Evolutionary conservation across 2,888 invertebrate species (phyloP), one percentile per base, ranked within the genome.

Genomic region (Ophion ventricosus): DNA sequence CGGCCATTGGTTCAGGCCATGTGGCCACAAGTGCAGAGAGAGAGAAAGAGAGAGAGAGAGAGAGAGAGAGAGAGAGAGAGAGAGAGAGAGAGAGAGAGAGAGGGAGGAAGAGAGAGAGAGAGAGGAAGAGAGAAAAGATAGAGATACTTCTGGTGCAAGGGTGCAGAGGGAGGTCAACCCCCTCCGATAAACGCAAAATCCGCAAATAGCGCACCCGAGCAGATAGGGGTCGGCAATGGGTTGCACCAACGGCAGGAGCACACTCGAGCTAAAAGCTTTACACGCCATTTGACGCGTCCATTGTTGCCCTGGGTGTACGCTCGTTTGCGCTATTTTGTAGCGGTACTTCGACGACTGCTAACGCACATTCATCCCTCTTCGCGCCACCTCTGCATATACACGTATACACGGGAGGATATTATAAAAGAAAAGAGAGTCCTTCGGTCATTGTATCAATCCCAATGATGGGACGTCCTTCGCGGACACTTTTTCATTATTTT

Each of bases 231-330:
- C 75, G 35, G 63, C 57, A 77, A 80, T 83, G 81, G 77, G 59
- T 56, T 61, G 26, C 66, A 63, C 35, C 74, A 74, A 75, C 70
- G 80, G 57, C 77, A 84, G 70, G 75, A 83, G 83, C 80, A 85
- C 73, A 83, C 87, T 86, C 82, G 80, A 83, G 84, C 88, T 89
- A 88, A 89, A 89, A 89, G 87, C 88, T 89, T 88, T 88, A 88
- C 88, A 87, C 87, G 80, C 88, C 87, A 89, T 88, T 88, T 88
- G 85, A 78, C 84, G 85, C 85, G 84, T 85, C 87, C 85, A 87
- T 87, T 87, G 87, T 82, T 85, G 78, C 81, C n/a, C 80, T 61
- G 84, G 78, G 84, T 49, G 14, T 77, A 84, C 72, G 73, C 82
- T 83, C 85, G 83, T 85, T 84, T 87, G 80, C 79, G 80, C 85